A percentile compares a stretch with the other conserved stretches of the same genome.
These are phyloP conservation scores for Gorsachius goisagi DNA, from an alignment of 2,113 vertebrate genomes.

Conservation along the genomic window DNA sequence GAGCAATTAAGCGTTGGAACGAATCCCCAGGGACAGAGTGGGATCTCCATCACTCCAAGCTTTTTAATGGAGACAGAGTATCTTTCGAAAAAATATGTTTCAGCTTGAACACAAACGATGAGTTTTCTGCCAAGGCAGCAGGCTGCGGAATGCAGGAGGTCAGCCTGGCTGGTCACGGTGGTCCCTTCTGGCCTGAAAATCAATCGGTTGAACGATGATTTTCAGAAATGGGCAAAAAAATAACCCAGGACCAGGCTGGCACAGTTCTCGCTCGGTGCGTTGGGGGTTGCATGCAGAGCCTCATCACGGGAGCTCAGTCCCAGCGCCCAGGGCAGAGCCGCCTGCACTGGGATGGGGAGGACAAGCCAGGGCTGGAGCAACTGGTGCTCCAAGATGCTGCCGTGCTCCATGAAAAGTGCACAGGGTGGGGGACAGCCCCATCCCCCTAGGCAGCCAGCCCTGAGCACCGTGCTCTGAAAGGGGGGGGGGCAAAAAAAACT, in stretches of 20 bases:
- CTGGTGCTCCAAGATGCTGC: background rate
- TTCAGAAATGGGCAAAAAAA: background rate
- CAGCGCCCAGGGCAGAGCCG: too few relatives aligned
- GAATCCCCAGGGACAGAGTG: slow-evolving; percentile 24
- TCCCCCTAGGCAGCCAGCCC: too few relatives aligned
- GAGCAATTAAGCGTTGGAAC: slow-evolving; percentile 52
- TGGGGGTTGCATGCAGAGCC: background rate
- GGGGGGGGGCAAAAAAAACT: background rate
- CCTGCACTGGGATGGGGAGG: accelerated
- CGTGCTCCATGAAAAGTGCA: background rate
- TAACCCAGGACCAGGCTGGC: background rate
- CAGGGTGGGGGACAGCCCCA: accelerated
- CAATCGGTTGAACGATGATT: background rate
- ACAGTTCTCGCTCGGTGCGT: background rate
- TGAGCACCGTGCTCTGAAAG: accelerated
- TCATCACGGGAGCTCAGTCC: background rate
- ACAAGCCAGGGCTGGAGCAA: background rate
- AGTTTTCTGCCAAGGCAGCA: background rate
- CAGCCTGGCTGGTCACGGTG: background rate
- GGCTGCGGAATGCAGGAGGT: slow-evolving; percentile 30
- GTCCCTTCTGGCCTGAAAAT: slow-evolving; percentile 11
- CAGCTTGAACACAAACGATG: background rate
- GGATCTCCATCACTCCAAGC: slow-evolving; percentile 49
- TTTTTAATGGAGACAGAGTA: slow-evolving; percentile 19
- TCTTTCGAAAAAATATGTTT: slow-evolving; percentile 10